Percentiles rank a stretch among this genome's conserved stretches.
Evolutionary conservation across 2,888 invertebrate species (phyloP).

Genomic region (Trissolcus japonicus): DNA sequence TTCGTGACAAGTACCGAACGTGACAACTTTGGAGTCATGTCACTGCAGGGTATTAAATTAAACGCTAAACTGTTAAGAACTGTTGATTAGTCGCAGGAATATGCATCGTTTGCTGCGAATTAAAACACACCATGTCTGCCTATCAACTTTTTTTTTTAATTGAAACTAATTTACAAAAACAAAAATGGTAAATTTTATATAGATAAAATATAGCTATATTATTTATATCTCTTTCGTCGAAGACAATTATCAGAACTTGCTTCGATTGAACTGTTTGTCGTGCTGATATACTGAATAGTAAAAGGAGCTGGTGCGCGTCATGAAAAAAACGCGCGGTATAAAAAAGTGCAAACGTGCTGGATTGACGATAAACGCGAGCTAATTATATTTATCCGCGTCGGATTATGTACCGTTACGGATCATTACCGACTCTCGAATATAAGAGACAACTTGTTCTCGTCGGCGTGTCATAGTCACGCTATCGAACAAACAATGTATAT

Average conservation of each 20-base stretch:
- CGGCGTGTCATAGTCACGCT: conserved; percentile 51
- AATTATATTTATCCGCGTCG: conserved; percentile 59
- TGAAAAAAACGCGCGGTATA: conserved; percentile 34
- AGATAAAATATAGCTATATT: neutral
- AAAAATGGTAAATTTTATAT: neutral
- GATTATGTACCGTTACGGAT: conserved; percentile 62
- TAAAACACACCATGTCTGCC: conserved; percentile 6
- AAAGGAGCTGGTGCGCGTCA: conserved; percentile 15
- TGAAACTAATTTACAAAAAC: neutral
- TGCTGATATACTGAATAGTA: conserved; percentile 1
- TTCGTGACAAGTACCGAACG: conserved; percentile 36
- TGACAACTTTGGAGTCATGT: conserved; percentile 34
- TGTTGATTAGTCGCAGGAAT: conserved; percentile 45
- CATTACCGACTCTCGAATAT: conserved; percentile 61
- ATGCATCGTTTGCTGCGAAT: conserved; percentile 20
- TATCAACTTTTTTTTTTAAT: conserved; percentile 3
- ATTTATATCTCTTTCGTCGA: neutral
- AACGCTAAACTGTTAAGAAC: conserved; percentile 46
- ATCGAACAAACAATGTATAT: conserved; percentile 49
- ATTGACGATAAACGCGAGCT: conserved; percentile 53
- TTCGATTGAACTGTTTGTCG: conserved; percentile 18
- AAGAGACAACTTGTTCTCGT: conserved; percentile 53
- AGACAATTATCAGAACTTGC: conserved; percentile 13
- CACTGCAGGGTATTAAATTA: conserved; percentile 42
- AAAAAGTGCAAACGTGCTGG: conserved; percentile 41